Evolutionary conservation across 2,888 invertebrate genomes (phyloP), one percentile per base, ranked within the genome.

Genomic region (Julus scanicus): DNA sequence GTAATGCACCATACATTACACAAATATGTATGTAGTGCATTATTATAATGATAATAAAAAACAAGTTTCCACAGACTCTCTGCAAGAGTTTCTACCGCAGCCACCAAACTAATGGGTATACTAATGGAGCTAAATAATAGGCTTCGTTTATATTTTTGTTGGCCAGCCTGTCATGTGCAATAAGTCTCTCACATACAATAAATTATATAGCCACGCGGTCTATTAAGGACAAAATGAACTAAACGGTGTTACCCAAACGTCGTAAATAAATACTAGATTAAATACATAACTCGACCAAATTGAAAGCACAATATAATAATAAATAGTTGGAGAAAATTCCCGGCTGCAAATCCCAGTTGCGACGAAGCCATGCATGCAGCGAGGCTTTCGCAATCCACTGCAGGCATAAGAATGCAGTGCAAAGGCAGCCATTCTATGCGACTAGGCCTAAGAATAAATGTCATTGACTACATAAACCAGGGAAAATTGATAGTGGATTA

Each of bases 401-500:
- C 20, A 71, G 29, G 37, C 15, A 37, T 29, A 29, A 80, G 80
- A 80, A 80, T 80, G 29, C 80, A 20, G 80, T 0, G 37, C 63
- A 71, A 71, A 20, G 20, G 63, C 63, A 71, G 20, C 63, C 20
- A 17, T 71, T 80, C 20, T 80, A 37, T 37, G 37, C 37, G 29
- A 80, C 80, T 80, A 80, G 80, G 80, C 80, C 80, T 80, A 37
- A 80, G 37, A 80, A 80, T 80, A 37, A 80, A 37, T 37, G 80
- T 80, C 80, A 80, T 80, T 80, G 80, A 80, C 80, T 80, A 80
- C 80, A 80, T 80, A 80, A 80, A 80, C 80, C 80, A 80, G 80
- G 80, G 37, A 80, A 80, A 80, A 80, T 80, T 80, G 80, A 80
- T 80, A 80, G 80, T 80, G 80, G 80, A 80, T 80, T 80, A 80